phyloP scores from a whole-genome alignment of 2,888 invertebrate genomes.

The Drosophila atroscutellata region DNA sequence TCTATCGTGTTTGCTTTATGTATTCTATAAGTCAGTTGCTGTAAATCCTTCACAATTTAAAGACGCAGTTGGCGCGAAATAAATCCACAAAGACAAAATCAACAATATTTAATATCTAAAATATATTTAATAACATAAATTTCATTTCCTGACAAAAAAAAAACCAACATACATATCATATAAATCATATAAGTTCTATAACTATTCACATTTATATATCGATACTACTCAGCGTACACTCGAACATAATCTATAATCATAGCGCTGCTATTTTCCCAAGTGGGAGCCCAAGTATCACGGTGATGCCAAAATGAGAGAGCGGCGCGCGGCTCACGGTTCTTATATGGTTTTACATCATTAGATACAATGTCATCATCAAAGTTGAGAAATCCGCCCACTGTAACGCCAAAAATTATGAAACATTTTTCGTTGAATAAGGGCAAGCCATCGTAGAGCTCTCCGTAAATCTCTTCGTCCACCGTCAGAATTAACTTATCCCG shows the following conservation, averaged over 20 bases:
- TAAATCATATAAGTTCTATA: neutral
- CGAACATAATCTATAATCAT: constrained; percentile 83
- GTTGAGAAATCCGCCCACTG: constrained; percentile 91
- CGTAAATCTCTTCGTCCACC: constrained; percentile 87
- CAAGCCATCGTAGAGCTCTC: constrained; percentile 83
- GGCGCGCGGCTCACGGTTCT: constrained; percentile 88
- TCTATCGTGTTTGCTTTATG: no score
- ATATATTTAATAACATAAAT: neutral
- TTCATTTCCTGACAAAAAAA: neutral
- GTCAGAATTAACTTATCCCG: constrained; percentile 70
- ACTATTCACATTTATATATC: neutral
- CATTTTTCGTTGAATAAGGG: constrained; percentile 86
- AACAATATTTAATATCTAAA: neutral
- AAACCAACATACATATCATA: neutral
- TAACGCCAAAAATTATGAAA: constrained; percentile 91
- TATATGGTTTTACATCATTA: constrained; percentile 89
- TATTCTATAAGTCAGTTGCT: no score
- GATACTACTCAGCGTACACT: constrained; percentile 75
- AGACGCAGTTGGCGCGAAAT: no score
- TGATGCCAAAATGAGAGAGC: constrained; percentile 90
- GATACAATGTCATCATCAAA: constrained; percentile 86
- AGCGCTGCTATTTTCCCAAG: constrained; percentile 87
- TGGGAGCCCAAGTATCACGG: constrained; percentile 88
- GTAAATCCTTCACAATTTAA: no score
- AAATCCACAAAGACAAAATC: no score